phyloP scores from a whole-genome alignment of 2,888 invertebrate species.

The Heliconius ismenius region DNA sequence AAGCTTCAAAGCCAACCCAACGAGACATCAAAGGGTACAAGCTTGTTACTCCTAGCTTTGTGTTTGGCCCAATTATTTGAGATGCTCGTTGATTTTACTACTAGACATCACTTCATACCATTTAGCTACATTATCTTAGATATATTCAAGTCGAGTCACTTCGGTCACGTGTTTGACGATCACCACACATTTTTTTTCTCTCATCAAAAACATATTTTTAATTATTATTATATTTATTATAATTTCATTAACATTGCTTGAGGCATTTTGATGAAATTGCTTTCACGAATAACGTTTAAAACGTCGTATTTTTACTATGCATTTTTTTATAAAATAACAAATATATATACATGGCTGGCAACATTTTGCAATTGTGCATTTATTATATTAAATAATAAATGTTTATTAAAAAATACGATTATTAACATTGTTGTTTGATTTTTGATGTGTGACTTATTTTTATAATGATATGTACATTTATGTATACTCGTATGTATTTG shows the following conservation, averaged over 20 bases:
- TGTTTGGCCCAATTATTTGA: conserved; percentile 69
- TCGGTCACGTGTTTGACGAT: conserved; percentile 24
- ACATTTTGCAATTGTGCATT: background rate
- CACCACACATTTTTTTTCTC: conserved; percentile 26
- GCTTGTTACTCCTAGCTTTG: conserved; percentile 71
- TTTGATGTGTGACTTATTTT: conserved; percentile 9
- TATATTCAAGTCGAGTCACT: background rate
- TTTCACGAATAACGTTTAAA: background rate
- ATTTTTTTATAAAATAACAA: background rate
- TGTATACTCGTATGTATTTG: background rate
- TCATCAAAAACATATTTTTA: conserved; percentile 11
- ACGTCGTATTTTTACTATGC: conserved; percentile 6
- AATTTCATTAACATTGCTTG: conserved; percentile 32
- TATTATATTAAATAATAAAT: background rate
- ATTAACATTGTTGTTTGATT: background rate
- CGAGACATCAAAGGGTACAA: conserved; percentile 78
- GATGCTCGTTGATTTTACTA: conserved; percentile 66
- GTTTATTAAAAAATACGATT: background rate
- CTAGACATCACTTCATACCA: conserved; percentile 35
- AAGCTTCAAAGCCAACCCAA: conserved; percentile 75
- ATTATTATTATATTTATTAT: conserved; percentile 11
- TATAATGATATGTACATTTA: background rate
- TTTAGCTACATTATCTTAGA: conserved; percentile 17
- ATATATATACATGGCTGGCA: background rate
- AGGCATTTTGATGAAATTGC: conserved; percentile 17